These are phyloP conservation scores for Epinephelus fuscoguttatus DNA, from an alignment of 2,113 vertebrate genomes.

Conservation along the genomic window DNA sequence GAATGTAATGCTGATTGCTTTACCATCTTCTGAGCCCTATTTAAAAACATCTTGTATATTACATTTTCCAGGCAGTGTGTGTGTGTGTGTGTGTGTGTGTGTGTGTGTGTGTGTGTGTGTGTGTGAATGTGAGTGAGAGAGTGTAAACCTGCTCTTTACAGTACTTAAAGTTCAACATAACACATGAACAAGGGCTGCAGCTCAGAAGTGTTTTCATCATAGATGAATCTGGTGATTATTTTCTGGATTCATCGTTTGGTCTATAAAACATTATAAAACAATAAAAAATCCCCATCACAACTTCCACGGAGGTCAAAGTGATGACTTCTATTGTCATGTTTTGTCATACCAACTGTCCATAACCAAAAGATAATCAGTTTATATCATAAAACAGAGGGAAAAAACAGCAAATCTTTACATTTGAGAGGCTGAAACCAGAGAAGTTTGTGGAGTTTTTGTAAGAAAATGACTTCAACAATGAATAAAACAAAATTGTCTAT, in stretches of 20 bases:
- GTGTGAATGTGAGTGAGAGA: too few species aligned
- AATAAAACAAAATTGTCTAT: neutral
- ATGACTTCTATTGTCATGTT: neutral
- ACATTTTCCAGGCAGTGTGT: neutral
- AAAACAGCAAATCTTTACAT: neutral
- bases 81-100: neutral
- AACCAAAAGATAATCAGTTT: neutral
- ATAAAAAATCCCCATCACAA: neutral
- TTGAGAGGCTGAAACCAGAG: neutral
- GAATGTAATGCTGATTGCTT: neutral
- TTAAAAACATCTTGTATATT: too few species aligned
- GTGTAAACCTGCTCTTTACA: too few species aligned
- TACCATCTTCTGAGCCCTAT: slow-evolving; percentile 14
- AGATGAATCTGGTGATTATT: neutral
- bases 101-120: neutral
- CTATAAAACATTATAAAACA: neutral
- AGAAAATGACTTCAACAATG: neutral
- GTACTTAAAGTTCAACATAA: too few species aligned
- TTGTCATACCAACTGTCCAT: neutral
- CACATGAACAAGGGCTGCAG: neutral
- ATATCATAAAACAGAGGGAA: neutral
- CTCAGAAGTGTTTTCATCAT: neutral
- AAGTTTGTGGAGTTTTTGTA: neutral
- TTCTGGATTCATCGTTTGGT: neutral
- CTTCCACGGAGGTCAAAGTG: neutral